phyloP scores from a whole-genome alignment of 1,140 invertebrate species.

The Camponotus pennsylvanicus region DNA sequence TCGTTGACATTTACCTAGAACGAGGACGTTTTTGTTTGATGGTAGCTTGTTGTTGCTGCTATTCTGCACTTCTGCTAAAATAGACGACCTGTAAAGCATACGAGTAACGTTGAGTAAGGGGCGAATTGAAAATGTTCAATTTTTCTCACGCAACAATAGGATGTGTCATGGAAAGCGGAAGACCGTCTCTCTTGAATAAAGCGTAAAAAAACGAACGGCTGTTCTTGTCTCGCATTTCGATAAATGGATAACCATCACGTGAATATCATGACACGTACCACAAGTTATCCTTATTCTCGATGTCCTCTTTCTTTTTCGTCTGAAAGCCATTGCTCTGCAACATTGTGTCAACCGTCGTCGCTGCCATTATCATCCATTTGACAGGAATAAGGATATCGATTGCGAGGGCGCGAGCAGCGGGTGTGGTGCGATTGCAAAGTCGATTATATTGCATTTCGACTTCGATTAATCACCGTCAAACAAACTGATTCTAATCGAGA shows the following conservation, averaged over 20 bases:
- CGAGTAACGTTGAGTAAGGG: constrained; percentile 24
- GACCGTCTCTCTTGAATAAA: background rate
- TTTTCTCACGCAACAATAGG: constrained; percentile 29
- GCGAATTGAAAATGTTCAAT: constrained; percentile 18
- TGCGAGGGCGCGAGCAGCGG: constrained; percentile 56
- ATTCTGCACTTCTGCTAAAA: constrained; percentile 97
- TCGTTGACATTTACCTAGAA: constrained; percentile 89
- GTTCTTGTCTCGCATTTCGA: background rate
- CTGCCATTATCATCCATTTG: constrained; percentile 81
- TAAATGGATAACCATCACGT: background rate
- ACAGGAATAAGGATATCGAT: constrained; percentile 67
- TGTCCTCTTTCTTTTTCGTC: constrained; percentile 88
- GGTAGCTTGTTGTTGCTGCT: constrained; percentile 97
- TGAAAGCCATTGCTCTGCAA: constrained; percentile 88
- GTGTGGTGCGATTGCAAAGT: background rate
- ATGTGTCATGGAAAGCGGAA: constrained; percentile 31
- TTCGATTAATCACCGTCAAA: background rate
- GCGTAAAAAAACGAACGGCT: background rate
- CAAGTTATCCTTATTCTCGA: constrained; percentile 89
- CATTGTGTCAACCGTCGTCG: constrained; percentile 78
- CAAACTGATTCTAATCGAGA: background rate
- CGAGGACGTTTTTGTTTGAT: constrained; percentile 96
- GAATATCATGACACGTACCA: constrained; percentile 85
- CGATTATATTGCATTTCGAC: constrained; percentile 10
- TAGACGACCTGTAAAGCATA: constrained; percentile 92